phyloP scores from a whole-genome alignment of 1,140 invertebrate genomes.

The Lasioglossum baleicum region DNA sequence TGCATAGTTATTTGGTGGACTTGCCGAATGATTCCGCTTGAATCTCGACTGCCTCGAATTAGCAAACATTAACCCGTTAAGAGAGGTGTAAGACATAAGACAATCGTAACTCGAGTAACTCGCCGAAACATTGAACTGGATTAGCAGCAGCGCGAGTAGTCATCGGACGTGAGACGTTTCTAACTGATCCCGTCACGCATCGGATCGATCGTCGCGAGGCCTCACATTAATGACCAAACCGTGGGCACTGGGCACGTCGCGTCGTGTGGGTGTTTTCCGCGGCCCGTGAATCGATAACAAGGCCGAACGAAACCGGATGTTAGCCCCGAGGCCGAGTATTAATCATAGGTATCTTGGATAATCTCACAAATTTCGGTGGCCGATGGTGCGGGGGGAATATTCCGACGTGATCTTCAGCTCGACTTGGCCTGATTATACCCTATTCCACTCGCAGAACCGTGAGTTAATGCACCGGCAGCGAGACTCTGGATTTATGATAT shows the following conservation, averaged over 20 bases:
- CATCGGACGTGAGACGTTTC: background rate
- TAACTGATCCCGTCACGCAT: background rate
- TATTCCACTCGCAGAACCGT: slow-evolving; percentile 15
- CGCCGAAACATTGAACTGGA: too few species aligned
- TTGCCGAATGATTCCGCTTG: too few species aligned
- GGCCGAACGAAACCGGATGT: slow-evolving; percentile 44
- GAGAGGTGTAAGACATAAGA: too few species aligned
- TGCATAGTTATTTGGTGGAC: background rate
- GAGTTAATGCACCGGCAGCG: slow-evolving; percentile 30
- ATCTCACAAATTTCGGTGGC: slow-evolving; percentile 41
- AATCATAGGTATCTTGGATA: slow-evolving; percentile 52
- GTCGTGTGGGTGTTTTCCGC: slow-evolving; percentile 2
- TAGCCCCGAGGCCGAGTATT: slow-evolving; percentile 29
- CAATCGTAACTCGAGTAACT: too few species aligned
- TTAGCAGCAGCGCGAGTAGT: background rate
- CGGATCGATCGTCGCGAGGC: slow-evolving; percentile 30
- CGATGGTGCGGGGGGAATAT: slow-evolving; percentile 8
- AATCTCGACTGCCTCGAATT: too few species aligned
- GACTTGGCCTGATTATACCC: slow-evolving; percentile 51
- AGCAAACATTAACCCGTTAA: too few species aligned
- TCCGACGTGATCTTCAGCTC: slow-evolving; percentile 40
- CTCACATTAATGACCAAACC: slow-evolving; percentile 14
- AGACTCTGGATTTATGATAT: slow-evolving; percentile 40
- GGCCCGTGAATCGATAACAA: slow-evolving; percentile 32
- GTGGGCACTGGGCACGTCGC: background rate